Conservation (phyloP, 1,140 invertebrate genomes). For the Pseudomyrmex pallidus region DNA sequence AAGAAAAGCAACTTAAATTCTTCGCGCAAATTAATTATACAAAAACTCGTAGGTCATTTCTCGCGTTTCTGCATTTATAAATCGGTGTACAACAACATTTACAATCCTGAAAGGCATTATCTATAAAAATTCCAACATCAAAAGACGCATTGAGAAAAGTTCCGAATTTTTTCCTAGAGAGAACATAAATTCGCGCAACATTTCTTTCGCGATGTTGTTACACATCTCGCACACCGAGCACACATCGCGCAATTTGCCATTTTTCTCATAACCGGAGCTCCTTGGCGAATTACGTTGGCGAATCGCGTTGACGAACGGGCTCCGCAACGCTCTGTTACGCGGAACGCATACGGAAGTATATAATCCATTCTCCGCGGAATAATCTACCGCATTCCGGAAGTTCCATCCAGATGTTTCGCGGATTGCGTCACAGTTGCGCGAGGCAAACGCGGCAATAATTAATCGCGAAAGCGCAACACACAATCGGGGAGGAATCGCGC, state of each 20-base stretch:
- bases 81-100: too few species aligned
- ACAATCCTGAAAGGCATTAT: too few species aligned
- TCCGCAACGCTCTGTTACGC: conserved; percentile 53
- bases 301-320: conserved; percentile 29
- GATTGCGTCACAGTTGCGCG: conserved; percentile 63
- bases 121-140: too few species aligned
- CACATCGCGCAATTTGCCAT: not conserved
- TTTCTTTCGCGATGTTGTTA: too few species aligned
- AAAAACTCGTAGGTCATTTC: too few species aligned
- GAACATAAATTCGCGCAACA: too few species aligned
- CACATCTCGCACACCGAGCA: too few species aligned
- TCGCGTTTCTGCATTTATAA: too few species aligned
- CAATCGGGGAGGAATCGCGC: conserved; percentile 48
- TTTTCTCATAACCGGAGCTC: conserved; percentile 7
- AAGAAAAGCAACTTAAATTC: too few species aligned
- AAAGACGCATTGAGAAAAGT: not conserved
- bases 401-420: conserved; percentile 60
- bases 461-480: conserved; percentile 60
- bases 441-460: conserved; percentile 60
- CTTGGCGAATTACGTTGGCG: conserved; percentile 26
- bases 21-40: too few species aligned
- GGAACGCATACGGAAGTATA: conserved; percentile 55
- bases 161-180: not conserved
- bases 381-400: conserved; percentile 63
- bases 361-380: conserved; percentile 16